These are phyloP conservation scores for Troides aeacus DNA, from an alignment of 2,888 invertebrate species.

Conservation along the genomic window DNA sequence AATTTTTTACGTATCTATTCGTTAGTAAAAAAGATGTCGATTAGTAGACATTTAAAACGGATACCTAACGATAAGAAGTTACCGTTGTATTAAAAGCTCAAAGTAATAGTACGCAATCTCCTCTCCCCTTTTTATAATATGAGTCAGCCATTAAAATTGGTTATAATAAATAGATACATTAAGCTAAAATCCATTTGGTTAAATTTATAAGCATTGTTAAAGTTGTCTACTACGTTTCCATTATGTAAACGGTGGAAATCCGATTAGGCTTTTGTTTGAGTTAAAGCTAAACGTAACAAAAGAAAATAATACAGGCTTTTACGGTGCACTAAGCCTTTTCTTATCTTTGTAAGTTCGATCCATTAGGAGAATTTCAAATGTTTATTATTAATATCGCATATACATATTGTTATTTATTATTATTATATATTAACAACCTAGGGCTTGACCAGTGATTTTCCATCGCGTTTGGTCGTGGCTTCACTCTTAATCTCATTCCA, in stretches of 20 bases:
- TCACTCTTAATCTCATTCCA: too few relatives aligned
- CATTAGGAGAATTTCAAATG: background rate
- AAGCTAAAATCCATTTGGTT: background rate
- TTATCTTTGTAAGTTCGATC: slow-evolving; percentile 14
- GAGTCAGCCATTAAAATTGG: background rate
- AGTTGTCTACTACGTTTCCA: slow-evolving; percentile 1
- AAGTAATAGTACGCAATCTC: too few relatives aligned
- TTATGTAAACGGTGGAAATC: slow-evolving; percentile 13
- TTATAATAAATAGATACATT: background rate
- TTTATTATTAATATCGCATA: background rate
- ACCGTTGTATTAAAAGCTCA: too few relatives aligned
- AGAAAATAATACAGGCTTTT: slow-evolving; percentile 11
- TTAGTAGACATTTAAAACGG: too few relatives aligned
- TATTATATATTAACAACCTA: too few relatives aligned
- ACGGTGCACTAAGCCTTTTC: slow-evolving; percentile 13
- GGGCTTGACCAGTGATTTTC: too few relatives aligned
- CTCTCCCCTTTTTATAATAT: background rate
- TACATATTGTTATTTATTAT: background rate
- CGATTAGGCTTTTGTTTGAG: slow-evolving; percentile 9
- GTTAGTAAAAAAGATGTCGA: too few relatives aligned
- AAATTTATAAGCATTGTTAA: background rate
- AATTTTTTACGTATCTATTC: too few relatives aligned
- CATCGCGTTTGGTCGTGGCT: too few relatives aligned
- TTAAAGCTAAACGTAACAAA: slow-evolving; percentile 14
- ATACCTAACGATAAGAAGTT: too few relatives aligned